A percentile compares a stretch with the other conserved stretches of the same genome.
Evolutionary conservation across 1,140 invertebrate species (phyloP).

Genomic region (Belonocnema kinseyi): DNA sequence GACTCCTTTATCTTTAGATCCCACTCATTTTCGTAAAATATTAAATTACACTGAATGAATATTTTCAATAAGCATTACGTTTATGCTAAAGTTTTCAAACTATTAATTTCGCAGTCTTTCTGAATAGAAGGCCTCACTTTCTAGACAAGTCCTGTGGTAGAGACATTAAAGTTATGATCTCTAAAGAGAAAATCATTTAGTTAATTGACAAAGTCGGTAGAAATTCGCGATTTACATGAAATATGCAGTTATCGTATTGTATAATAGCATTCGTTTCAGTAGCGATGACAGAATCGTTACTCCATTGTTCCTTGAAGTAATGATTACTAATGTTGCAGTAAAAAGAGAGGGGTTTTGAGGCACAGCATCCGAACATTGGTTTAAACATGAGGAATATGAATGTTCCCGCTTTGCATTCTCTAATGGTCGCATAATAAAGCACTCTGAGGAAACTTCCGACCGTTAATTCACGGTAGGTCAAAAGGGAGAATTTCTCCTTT

Average conservation of each 20-base stretch:
- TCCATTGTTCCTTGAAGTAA: conserved; percentile 23
- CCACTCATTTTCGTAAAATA: not conserved
- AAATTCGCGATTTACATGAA: not conserved
- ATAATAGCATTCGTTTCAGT: conserved; percentile 13
- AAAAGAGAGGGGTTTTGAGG: not conserved
- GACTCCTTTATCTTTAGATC: conserved; percentile 33
- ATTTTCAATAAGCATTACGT: not conserved
- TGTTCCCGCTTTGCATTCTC: not conserved
- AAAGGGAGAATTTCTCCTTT: no score
- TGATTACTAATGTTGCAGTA: conserved; percentile 5
- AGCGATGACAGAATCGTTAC: conserved; percentile 21
- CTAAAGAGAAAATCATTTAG: not conserved
- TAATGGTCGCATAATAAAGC: not conserved
- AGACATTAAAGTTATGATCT: no score
- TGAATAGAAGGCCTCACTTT: not conserved
- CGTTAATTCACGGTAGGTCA: not conserved
- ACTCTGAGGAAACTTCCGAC: not conserved
- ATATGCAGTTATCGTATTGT: conserved; percentile 11
- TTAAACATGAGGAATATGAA: conserved; percentile 8
- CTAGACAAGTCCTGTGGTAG: no score
- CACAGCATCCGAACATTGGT: conserved; percentile 19
- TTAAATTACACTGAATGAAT: no score
- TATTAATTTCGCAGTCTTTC: not conserved
- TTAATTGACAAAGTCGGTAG: not conserved
- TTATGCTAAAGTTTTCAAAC: not conserved